Evolutionary conservation across 2,797 vertebrate species (phyloP), one percentile per base, ranked within the genome.

Genomic region (Rhinella marina): DNA sequence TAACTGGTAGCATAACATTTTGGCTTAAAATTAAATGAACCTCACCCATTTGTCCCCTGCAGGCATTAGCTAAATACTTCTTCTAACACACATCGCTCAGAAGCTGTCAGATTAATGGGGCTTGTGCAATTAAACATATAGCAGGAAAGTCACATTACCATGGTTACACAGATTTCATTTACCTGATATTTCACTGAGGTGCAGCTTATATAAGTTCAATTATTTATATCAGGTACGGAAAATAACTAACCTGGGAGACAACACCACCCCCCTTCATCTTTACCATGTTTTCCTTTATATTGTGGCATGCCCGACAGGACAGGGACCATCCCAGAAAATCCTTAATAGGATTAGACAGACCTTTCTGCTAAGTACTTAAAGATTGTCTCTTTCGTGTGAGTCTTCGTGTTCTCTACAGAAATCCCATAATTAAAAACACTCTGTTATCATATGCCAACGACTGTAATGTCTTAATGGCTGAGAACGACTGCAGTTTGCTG

Each of bases 11-110:
- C 91, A 19, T 89, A 81, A 16, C 91, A 91, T 80, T 93, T 93
- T 95, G 95, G 95, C 94, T 93, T 81, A 90, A 81, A 91, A 94
- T 94, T 23, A 95, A 93, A 94, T 25, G 7, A 89, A 27, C 32
- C 7, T 93, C 92, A 70, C 92, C 94, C 92, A 91, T 91, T 92
- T 56, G 87, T 91, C 75, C 93, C 94, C 93, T 87, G 90, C 57
- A 92, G 94, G 94, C 93, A 0, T 88, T 90, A 90, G 87, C 89
- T 90, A 90, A 93, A 91, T 90, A 81, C 85, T 21, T 88, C 83
- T 21, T 86, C 88, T 87, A 56, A 86, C 48, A 3, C 84, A 91
- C 90, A 92, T 86, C 91, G 87, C 88, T 84, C 9, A 25, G 82
- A 92, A 88, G 90, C 92, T 90, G 92, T 92, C 84, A 75, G 90